Evolutionary conservation across 1,140 invertebrate genomes (phyloP), one percentile per base, ranked within the genome.

Genomic region (Orchestia grillus): DNA sequence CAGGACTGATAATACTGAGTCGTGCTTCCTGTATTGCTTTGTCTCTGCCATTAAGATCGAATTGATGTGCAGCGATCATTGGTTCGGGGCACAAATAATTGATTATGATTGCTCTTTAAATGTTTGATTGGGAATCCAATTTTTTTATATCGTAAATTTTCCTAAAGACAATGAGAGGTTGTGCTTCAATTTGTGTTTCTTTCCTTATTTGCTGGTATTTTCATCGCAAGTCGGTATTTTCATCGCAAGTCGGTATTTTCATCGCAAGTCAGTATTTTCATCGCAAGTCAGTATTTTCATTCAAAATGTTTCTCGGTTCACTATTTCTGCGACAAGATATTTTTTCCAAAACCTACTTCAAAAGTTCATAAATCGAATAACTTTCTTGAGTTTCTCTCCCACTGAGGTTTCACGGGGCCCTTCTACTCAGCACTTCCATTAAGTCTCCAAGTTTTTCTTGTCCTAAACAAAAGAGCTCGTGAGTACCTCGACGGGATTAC

Each of bases 11-110:
- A 91, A 91, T 44, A 28, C 28, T 42, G 41, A 4, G 28, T 41
- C 41, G 44, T 44, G 41, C 36, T 91, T 91, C 88, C 88, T 91
- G 11, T 91, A 91, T 91, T 91, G 88, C 88, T 42, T 23, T 91
- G 88, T 91, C 41, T 23, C 41, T 19, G 41, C 44, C 41, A 91
- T 91, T 91, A 42, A 42, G 88, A 91, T 91, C 41, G 42, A 91
- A 91, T 91, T 91, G 88, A 91, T 91, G 44, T 42, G 88, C 88
- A 91, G 44, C 44, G 16, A 91, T 91, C 88, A 43, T 44, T 91
- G 62, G 36, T 28, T 77, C 28, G 11, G 62, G 62, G 62, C 28
- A 77, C 62, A 77, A 77, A 77, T 77, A 77, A 77, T 77, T 77
- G 62, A 77, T 77, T 23, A 36, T 77, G 62, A 36, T 8, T 3